Percentiles rank a stretch among this genome's conserved stretches.
These are phyloP conservation scores for Argentina silus DNA, from an alignment of 2,797 vertebrate species.

Conservation along the genomic window DNA sequence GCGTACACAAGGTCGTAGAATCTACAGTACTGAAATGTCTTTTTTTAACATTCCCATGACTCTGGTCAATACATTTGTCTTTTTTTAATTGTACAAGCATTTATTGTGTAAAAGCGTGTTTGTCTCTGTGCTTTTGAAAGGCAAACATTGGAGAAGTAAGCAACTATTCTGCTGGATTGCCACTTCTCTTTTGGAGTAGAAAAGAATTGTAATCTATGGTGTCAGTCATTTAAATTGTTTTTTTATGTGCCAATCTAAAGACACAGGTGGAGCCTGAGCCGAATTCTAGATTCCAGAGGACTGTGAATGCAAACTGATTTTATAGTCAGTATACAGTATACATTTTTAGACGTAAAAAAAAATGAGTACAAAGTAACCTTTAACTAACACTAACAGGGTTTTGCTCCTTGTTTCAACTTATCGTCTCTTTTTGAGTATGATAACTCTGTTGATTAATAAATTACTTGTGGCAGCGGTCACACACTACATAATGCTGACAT, in stretches of 20 bases:
- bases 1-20: too few relatives aligned
- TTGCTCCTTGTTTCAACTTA: background rate
- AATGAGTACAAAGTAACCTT: background rate
- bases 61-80: background rate
- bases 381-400: background rate
- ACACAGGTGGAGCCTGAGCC: background rate
- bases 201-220: too few relatives aligned
- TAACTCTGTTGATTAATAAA: background rate
- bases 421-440: constrained; percentile 4
- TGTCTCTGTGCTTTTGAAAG: constrained; percentile 5
- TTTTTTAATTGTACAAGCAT: constrained; percentile 1
- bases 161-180: background rate
- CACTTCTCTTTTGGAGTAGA: too few relatives aligned
- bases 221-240: too few relatives aligned
- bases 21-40: background rate
- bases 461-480: background rate
- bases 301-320: background rate
- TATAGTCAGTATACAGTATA: background rate
- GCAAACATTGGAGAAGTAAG: background rate
- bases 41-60: constrained; percentile 2
- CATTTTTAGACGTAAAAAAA: too few relatives aligned
- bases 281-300: background rate
- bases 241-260: too few relatives aligned
- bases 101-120: background rate
- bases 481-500: background rate